Percentiles rank a stretch among this genome's conserved stretches.
These are phyloP conservation scores for Sturmia bella DNA, from an alignment of 2,888 invertebrate genomes.

Conservation along the genomic window DNA sequence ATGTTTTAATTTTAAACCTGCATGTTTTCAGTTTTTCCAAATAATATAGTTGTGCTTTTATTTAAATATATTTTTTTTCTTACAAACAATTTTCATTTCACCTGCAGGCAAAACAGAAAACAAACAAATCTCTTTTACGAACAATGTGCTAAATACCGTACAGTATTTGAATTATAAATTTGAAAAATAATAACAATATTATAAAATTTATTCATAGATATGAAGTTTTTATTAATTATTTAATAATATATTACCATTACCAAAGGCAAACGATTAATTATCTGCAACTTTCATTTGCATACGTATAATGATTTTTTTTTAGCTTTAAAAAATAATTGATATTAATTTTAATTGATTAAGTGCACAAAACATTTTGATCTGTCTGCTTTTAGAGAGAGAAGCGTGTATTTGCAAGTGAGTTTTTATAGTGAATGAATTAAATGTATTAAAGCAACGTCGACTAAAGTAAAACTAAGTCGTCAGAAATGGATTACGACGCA, in stretches of 20 bases:
- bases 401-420: no score
- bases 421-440: no score
- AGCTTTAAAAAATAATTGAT: no score
- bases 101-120: conserved; percentile 35
- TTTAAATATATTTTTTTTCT: conserved; percentile 4
- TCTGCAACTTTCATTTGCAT: conserved; percentile 52
- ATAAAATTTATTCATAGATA: conserved; percentile 39
- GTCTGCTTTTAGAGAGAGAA: no score
- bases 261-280: conserved; percentile 59
- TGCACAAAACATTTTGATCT: no score
- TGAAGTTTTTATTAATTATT: conserved; percentile 67
- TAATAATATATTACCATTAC: conserved; percentile 68
- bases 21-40: no score
- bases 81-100: conserved; percentile 30
- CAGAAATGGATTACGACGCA: no score
- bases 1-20: no score
- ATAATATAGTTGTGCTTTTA: no score
- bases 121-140: conserved; percentile 12
- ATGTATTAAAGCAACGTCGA: no score
- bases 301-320: neutral
- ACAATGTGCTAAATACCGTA: conserved; percentile 39
- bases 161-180: conserved; percentile 17
- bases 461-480: no score
- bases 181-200: conserved; percentile 9
- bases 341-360: no score